Evolutionary conservation across 1,140 invertebrate species (phyloP), one percentile per base, ranked within the genome.

Genomic region (Leptinotarsa lineolata): DNA sequence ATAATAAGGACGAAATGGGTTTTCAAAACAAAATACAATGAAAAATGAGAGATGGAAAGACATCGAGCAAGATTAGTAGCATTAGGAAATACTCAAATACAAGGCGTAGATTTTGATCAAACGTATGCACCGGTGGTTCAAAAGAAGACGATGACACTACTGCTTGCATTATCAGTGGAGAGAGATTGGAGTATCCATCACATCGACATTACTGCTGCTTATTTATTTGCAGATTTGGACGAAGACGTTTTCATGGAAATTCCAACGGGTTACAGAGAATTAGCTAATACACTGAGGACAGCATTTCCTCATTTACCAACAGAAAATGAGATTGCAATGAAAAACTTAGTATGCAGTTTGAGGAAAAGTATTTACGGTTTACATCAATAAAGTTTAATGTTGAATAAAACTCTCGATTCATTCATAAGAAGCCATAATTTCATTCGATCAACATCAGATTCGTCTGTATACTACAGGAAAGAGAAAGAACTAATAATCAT

Each of bases 11-110:
- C 48, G n/a, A 16, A 54, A 16, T 54, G 8, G 15, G 48, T 54
- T 54, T 54, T 54, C 48, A 54, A 15, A n/a, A 54, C 48, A 15
- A 54, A 54, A 54, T 54, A 54, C 48, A 54, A 54, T n/a, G n/a
- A 16, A 16, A n/a, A n/a, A 16, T 1, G 15, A 12, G 45, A 12
- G 15, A 11, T 46, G 15, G 48, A 54, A 54, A 54, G 48, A 54
- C n/a, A 54, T n/a, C 48, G 6, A 2, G 48, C 48, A 54, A 54
- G 48, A n/a, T 15, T n/a, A 16, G 2, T 54, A 16, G 48, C 48
- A 16, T 54, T 54, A 2, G 46, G 46, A 54, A 54, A 30, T 30
- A 30, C 24, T 30, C 24, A 30, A 30, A 30, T 30, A 30, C 6
- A 30, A 30, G 24, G 24, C 6, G 6, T 30, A 30, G 30, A 30